A percentile compares a stretch with the other conserved stretches of the same genome.
These are phyloP conservation scores for Euplagia quadripunctaria DNA, from an alignment of 2,888 invertebrate genomes.

Conservation along the genomic window DNA sequence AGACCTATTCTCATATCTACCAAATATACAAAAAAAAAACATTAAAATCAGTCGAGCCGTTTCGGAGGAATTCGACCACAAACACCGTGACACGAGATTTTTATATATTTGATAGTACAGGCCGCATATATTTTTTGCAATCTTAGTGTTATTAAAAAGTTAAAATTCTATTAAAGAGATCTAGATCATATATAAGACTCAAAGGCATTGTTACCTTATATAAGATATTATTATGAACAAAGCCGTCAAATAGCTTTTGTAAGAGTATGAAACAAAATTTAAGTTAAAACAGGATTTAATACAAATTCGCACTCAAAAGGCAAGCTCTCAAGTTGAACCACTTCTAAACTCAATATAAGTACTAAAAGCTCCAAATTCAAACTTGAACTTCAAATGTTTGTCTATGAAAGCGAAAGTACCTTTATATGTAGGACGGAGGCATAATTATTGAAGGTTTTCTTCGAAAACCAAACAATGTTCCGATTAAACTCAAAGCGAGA, in stretches of 20 bases:
- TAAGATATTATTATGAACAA: neutral
- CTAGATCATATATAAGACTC: neutral
- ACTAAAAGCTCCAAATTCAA: slow-evolving; percentile 25
- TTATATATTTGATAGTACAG: no score
- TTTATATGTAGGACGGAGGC: slow-evolving; percentile 20
- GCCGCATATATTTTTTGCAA: no score
- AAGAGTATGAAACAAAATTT: slow-evolving; percentile 2
- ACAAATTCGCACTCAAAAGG: slow-evolving; percentile 13
- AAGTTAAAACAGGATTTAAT: neutral
- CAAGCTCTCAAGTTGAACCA: slow-evolving; percentile 17
- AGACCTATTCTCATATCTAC: no score
- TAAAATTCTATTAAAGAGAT: neutral
- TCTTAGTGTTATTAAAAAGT: no score
- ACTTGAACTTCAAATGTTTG: slow-evolving; percentile 36
- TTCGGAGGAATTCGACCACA: no score
- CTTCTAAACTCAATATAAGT: slow-evolving; percentile 25
- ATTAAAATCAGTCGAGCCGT: no score
- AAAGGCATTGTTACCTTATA: neutral
- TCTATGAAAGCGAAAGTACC: slow-evolving; percentile 34
- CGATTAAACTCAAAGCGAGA: slow-evolving; percentile 37
- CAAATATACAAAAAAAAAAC: no score
- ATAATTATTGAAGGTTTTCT: slow-evolving; percentile 48
- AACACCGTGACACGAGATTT: no score
- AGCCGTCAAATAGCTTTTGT: neutral
- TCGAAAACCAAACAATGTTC: slow-evolving; percentile 36